These are phyloP conservation scores for Zaprionus obscuricornis DNA, from an alignment of 2,888 invertebrate species.

Conservation along the genomic window DNA sequence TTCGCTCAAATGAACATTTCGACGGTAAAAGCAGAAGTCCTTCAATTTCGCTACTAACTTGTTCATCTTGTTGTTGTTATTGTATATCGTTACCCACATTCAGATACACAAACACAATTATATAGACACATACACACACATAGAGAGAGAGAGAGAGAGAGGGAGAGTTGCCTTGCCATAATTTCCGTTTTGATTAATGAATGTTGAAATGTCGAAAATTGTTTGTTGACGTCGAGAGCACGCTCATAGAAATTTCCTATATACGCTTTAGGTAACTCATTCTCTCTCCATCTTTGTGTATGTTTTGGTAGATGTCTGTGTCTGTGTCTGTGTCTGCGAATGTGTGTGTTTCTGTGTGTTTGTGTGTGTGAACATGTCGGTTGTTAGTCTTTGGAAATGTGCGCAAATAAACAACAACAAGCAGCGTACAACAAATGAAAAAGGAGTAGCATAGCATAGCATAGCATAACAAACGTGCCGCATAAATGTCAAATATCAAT, in stretches of 20 bases:
- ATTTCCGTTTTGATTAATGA: constrained; percentile 80
- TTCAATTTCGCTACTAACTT: constrained; percentile 18
- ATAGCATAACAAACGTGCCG: constrained; percentile 41
- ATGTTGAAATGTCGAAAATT: constrained; percentile 76
- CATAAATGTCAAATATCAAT: constrained; percentile 79
- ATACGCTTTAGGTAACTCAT: neutral
- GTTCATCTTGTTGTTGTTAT: constrained; percentile 17
- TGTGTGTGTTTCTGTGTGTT: constrained; percentile 9
- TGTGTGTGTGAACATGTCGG: constrained; percentile 21
- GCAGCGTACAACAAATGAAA: constrained; percentile 12
- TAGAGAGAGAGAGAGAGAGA: constrained; percentile 29
- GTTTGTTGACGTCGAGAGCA: constrained; percentile 62
- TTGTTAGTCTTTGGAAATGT: constrained; percentile 56
- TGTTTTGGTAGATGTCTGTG: too few species aligned
- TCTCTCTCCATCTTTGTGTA: too few species aligned
- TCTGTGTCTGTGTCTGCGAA: constrained; percentile 7
- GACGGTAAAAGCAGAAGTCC: constrained; percentile 13
- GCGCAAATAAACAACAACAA: constrained; percentile 49
- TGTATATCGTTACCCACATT: constrained; percentile 18
- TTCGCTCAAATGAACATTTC: constrained; percentile 20
- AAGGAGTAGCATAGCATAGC: constrained; percentile 23
- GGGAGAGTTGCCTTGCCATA: constrained; percentile 52
- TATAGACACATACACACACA: constrained; percentile 10
- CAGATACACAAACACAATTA: neutral
- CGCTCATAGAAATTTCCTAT: constrained; percentile 28